Evolutionary conservation across 2,113 vertebrate species (phyloP).

Genomic region (Anas platyrhynchos): DNA sequence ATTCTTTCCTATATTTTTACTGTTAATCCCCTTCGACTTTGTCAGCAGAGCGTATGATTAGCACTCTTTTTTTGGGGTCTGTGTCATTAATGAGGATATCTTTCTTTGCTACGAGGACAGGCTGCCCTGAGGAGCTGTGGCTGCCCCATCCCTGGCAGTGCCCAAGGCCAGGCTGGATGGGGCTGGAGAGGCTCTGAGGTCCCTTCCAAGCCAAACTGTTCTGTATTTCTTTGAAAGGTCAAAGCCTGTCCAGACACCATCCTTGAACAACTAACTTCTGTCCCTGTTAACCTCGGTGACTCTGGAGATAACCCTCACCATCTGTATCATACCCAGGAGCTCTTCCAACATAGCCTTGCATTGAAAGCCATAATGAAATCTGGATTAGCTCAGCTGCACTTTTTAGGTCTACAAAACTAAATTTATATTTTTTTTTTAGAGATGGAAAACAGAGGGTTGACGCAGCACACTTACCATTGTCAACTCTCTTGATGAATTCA

Average conservation of each 20-base stretch:
- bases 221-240: too few relatives aligned
- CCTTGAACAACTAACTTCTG: not conserved
- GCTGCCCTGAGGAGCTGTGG: too few relatives aligned
- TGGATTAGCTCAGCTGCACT: not conserved
- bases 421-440: not conserved
- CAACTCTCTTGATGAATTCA: not conserved
- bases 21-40: not conserved
- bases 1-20: not conserved
- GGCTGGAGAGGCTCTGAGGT: too few relatives aligned
- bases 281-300: not conserved
- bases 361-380: not conserved
- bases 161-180: too few relatives aligned
- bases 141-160: too few relatives aligned
- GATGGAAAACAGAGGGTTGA: not conserved
- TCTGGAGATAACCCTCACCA: not conserved
- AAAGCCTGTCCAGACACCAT: not conserved
- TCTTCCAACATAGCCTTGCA: not conserved
- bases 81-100: not conserved
- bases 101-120: too few relatives aligned
- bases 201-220: too few relatives aligned
- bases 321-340: not conserved
- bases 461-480: not conserved
- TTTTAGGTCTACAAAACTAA: not conserved
- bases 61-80: not conserved
- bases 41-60: not conserved